Evolutionary conservation across 1,140 invertebrate species (phyloP).

Genomic region (Drosophila tristis): DNA sequence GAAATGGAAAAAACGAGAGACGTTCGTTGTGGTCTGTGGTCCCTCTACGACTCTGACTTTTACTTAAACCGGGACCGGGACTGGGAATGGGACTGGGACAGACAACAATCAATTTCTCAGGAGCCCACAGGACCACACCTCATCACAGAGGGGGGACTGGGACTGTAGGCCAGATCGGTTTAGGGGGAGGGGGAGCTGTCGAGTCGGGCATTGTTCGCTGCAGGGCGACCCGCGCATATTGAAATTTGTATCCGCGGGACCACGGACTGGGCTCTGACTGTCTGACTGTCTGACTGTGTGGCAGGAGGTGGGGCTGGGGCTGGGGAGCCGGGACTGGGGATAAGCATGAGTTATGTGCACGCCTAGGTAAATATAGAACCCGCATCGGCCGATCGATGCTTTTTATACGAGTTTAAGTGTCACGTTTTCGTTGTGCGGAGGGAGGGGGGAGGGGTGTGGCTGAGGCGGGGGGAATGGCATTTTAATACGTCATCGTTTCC

Average conservation of each 20-base stretch:
- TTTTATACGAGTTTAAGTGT: slow-evolving; percentile 81
- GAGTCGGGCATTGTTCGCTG: slow-evolving; percentile 30
- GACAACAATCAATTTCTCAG: slow-evolving; percentile 41
- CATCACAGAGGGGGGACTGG: slow-evolving; percentile 25
- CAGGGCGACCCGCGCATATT: slow-evolving; percentile 43
- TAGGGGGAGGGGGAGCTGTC: not conserved
- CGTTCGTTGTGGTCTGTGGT: slow-evolving; percentile 65
- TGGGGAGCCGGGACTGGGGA: slow-evolving; percentile 10
- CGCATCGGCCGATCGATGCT: slow-evolving; percentile 77
- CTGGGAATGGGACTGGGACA: not conserved
- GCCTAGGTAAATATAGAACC: slow-evolving; percentile 79
- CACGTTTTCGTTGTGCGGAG: slow-evolving; percentile 53
- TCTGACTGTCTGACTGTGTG: not conserved
- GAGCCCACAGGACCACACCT: slow-evolving; percentile 73
- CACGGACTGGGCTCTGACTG: not conserved
- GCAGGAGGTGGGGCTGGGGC: not conserved
- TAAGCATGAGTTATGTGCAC: slow-evolving; percentile 76
- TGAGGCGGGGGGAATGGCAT: slow-evolving; percentile 53
- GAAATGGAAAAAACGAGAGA: slow-evolving; percentile 49
- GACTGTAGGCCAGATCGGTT: not conserved
- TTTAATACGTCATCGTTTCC: slow-evolving; percentile 80
- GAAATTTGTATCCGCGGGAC: slow-evolving; percentile 42
- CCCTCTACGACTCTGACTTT: not conserved
- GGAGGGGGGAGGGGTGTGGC: not conserved
- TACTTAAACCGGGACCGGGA: too few relatives aligned